Conservation (phyloP, 2,888 invertebrate genomes). For the Cataglyphis rosenhaueri region DNA sequence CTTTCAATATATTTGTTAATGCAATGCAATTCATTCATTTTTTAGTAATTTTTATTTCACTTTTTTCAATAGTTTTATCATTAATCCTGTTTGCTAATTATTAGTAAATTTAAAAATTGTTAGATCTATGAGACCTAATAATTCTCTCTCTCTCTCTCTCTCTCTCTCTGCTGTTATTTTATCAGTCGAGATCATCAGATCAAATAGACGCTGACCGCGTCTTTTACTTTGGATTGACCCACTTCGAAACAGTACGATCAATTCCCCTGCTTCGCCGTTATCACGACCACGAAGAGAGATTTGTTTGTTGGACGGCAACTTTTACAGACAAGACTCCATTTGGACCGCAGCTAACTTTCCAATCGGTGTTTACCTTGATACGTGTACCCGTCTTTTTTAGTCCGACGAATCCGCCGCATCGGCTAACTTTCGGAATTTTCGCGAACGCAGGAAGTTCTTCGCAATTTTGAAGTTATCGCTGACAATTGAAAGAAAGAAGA, state of each 20-base stretch:
- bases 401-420: constrained; percentile 49
- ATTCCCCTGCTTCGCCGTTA: constrained; percentile 49
- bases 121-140: not conserved
- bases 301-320: constrained; percentile 77
- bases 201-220: constrained; percentile 50
- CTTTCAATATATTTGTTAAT: not conserved
- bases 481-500: constrained; percentile 48
- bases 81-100: not conserved
- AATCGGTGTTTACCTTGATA: constrained; percentile 80
- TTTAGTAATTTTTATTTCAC: not conserved
- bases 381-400: constrained; percentile 63
- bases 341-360: constrained; percentile 78
- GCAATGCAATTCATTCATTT: not conserved
- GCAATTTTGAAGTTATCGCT: constrained; percentile 59
- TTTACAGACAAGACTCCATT: constrained; percentile 74
- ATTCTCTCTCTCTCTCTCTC: not conserved
- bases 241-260: constrained; percentile 70
- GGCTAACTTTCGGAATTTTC: constrained; percentile 63
- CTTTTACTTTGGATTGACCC: constrained; percentile 71
- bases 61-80: not conserved
- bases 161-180: not conserved
- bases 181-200: constrained; percentile 11
- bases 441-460: constrained; percentile 54
- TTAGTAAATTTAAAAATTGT: constrained; percentile 13
- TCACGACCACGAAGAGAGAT: constrained; percentile 63